phyloP scores from a whole-genome alignment of 2,888 invertebrate genomes.

The Drosophila paramelanica region DNA sequence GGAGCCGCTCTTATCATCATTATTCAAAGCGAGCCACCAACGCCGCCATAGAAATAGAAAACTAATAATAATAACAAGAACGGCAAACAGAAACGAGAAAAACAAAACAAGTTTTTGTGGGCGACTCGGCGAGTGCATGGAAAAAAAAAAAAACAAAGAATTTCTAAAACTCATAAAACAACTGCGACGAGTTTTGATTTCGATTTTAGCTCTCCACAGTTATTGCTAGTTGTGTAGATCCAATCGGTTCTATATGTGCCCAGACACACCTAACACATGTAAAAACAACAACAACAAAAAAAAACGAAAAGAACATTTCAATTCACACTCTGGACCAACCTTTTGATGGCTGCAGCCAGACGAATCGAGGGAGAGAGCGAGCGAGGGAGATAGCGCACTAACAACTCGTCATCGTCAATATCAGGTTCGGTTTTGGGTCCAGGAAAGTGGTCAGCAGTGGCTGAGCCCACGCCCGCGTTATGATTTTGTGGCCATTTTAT shows the following conservation, averaged over 20 bases:
- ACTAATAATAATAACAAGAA: constrained; percentile 79
- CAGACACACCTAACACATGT: constrained; percentile 44
- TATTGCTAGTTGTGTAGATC: constrained; percentile 44
- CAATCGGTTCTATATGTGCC: constrained; percentile 59
- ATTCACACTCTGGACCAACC: constrained; percentile 72
- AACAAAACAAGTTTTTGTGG: constrained; percentile 63
- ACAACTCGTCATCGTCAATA: constrained; percentile 73
- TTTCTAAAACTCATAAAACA: constrained; percentile 75
- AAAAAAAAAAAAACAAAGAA: constrained; percentile 54
- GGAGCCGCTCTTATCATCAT: constrained; percentile 75
- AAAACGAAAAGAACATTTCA: constrained; percentile 63
- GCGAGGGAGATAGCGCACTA: constrained; percentile 28
- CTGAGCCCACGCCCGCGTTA: constrained; percentile 77
- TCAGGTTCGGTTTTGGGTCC: constrained; percentile 68
- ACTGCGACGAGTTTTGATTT: constrained; percentile 76
- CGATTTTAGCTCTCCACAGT: constrained; percentile 36
- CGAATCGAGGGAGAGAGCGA: neutral
- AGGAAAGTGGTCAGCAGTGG: constrained; percentile 41
- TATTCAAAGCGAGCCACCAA: constrained; percentile 80
- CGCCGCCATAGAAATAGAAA: constrained; percentile 67
- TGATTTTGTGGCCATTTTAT: constrained; percentile 81
- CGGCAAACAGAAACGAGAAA: constrained; percentile 68
- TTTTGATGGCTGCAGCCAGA: constrained; percentile 25
- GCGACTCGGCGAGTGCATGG: constrained; percentile 55
- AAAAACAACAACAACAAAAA: constrained; percentile 32